phyloP scores from a whole-genome alignment of 2,113 vertebrate genomes.

The Nymphicus hollandicus region DNA sequence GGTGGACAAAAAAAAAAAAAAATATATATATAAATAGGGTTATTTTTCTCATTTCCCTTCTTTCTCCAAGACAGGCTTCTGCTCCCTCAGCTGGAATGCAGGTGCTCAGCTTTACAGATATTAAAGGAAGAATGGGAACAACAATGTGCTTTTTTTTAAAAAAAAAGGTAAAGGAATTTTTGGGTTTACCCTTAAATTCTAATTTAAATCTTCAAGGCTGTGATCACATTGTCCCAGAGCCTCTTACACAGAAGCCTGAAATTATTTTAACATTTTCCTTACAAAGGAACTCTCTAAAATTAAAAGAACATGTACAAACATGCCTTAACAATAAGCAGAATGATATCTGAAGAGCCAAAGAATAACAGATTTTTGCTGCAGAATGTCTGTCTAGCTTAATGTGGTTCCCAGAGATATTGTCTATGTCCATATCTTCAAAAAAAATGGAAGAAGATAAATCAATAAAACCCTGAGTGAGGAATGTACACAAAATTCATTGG shows the following conservation, averaged over 20 bases:
- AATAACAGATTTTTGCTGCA: not conserved
- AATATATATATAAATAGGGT: accelerated
- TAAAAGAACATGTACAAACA: not conserved
- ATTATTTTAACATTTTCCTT: not conserved
- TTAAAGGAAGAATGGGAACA: not conserved
- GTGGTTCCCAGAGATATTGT: not conserved
- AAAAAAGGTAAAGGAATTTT: not conserved
- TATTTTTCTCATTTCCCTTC: not conserved
- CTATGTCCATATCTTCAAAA: not conserved
- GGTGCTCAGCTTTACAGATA: not conserved
- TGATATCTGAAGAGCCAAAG: not conserved
- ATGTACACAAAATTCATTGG: not conserved
- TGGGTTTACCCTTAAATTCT: not conserved
- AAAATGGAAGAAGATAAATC: not conserved
- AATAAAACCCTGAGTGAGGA: not conserved
- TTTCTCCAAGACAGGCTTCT: not conserved
- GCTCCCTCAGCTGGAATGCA: not conserved
- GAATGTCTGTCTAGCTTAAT: not conserved
- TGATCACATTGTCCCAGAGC: not conserved
- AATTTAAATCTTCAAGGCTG: not conserved
- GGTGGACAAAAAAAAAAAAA: too few species aligned
- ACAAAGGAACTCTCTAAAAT: not conserved
- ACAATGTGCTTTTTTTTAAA: not conserved
- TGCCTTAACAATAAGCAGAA: not conserved
- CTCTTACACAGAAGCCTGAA: not conserved